Evolutionary conservation across 1,140 invertebrate genomes (phyloP).

Genomic region (Pseudoatta argentina): DNA sequence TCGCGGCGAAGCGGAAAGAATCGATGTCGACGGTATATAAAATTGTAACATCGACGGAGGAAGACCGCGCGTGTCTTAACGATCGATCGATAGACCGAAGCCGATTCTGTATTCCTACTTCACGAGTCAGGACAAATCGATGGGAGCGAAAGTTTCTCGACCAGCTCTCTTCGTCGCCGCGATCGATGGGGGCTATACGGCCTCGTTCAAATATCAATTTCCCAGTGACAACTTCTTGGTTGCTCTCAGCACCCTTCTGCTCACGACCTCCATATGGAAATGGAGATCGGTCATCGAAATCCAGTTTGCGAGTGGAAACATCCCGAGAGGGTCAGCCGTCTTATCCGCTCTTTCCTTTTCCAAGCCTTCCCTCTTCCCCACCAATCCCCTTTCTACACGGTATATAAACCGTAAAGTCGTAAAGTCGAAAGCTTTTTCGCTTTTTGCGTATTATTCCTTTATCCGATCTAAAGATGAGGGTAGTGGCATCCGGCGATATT

Average conservation of each 20-base stretch:
- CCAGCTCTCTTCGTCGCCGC: background rate
- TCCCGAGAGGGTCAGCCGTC: slow-evolving; percentile 81
- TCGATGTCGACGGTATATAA: background rate
- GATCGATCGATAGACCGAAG: slow-evolving; percentile 4
- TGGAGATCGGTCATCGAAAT: slow-evolving; percentile 84
- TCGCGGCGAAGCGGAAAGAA: background rate
- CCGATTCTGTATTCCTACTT: background rate
- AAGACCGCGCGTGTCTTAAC: background rate
- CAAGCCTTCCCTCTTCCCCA: slow-evolving; percentile 37
- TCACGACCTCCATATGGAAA: slow-evolving; percentile 80
- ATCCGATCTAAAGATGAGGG: slow-evolving; percentile 73
- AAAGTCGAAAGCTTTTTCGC: slow-evolving; percentile 83
- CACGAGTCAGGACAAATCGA: background rate
- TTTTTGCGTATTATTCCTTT: slow-evolving; percentile 83
- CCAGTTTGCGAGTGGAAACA: slow-evolving; percentile 84
- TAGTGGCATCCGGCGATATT: slow-evolving; percentile 56
- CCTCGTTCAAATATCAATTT: slow-evolving; percentile 82
- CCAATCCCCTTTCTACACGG: background rate
- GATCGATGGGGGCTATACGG: slow-evolving; percentile 6
- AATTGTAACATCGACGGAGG: background rate
- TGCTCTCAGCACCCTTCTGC: slow-evolving; percentile 32
- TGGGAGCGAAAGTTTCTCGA: background rate
- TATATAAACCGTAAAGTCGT: slow-evolving; percentile 65
- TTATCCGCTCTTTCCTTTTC: slow-evolving; percentile 51
- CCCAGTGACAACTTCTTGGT: slow-evolving; percentile 77